These are phyloP conservation scores for Drosophila diplacantha DNA, from an alignment of 2,888 invertebrate species.

Conservation along the genomic window DNA sequence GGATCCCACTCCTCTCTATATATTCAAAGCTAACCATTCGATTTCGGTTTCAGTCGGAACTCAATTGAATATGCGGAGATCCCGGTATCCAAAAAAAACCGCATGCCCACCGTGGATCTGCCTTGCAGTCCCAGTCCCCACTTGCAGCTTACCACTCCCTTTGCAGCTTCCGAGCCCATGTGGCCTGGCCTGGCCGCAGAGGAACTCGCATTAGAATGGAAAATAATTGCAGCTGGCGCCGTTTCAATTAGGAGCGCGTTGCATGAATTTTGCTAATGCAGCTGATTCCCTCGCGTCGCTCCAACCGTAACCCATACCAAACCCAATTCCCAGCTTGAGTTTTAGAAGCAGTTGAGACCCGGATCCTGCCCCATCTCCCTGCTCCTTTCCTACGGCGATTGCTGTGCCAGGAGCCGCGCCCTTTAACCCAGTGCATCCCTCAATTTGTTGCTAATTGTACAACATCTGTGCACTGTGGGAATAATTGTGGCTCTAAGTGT, in stretches of 20 bases:
- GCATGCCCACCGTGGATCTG: slow-evolving; percentile 39
- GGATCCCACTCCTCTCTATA: background rate
- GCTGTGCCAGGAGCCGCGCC: background rate
- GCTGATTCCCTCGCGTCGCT: slow-evolving; percentile 23
- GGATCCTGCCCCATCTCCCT: background rate
- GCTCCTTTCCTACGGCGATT: no score
- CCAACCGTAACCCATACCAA: background rate
- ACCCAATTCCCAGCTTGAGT: background rate
- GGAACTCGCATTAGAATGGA: slow-evolving; percentile 62
- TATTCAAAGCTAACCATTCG: slow-evolving; percentile 1
- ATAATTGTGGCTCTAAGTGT: background rate
- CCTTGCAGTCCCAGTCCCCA: background rate
- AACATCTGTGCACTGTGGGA: slow-evolving; percentile 11
- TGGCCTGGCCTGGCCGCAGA: slow-evolving; percentile 9
- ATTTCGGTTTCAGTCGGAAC: slow-evolving; percentile 53
- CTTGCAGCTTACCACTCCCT: background rate
- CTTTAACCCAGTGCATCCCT: slow-evolving; percentile 25
- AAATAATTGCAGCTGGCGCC: slow-evolving; percentile 69
- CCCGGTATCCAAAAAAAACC: slow-evolving; percentile 13
- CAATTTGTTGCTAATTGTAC: slow-evolving; percentile 57
- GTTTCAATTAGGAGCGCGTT: slow-evolving; percentile 63
- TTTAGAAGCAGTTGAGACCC: background rate
- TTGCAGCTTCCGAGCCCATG: background rate
- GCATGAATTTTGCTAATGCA: slow-evolving; percentile 50
- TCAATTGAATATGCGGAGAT: slow-evolving; percentile 51